Percentiles rank a stretch among this genome's conserved stretches.
Evolutionary conservation across 1,140 invertebrate species (phyloP).

Genomic region (Calephelis virginiensis): DNA sequence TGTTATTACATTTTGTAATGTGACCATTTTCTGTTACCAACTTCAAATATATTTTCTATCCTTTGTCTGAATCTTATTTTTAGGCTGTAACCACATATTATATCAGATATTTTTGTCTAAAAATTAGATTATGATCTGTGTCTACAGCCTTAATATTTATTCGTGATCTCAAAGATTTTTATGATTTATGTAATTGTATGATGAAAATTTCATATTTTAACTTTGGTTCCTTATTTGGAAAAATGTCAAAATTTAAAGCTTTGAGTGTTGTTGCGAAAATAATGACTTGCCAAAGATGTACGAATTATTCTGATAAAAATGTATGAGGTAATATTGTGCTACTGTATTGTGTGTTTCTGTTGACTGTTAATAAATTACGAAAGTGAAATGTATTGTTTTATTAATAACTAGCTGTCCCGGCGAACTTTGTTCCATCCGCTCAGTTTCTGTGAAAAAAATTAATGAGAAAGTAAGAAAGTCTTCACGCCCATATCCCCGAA

Average conservation of each 20-base stretch:
- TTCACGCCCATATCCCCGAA: too few relatives aligned
- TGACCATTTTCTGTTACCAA: conserved; percentile 6
- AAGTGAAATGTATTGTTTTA: conserved; percentile 17
- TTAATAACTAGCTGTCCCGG: neutral
- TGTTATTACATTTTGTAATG: neutral
- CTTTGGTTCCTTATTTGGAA: neutral
- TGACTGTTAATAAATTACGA: conserved; percentile 66
- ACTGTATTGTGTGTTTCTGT: conserved; percentile 53
- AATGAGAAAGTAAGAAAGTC: too few relatives aligned
- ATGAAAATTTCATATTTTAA: too few relatives aligned
- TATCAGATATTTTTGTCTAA: neutral
- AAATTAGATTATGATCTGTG: neutral
- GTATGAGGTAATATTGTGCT: conserved; percentile 47
- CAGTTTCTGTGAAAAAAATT: too few relatives aligned
- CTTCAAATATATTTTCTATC: neutral
- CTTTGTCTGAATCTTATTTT: neutral
- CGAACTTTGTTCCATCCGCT: too few relatives aligned
- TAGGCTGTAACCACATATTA: neutral
- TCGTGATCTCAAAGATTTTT: conserved; percentile 6
- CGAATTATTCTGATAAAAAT: conserved; percentile 45
- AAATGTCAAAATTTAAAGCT: conserved; percentile 21
- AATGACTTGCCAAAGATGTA: conserved; percentile 73
- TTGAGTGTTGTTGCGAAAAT: conserved; percentile 35
- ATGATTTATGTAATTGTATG: neutral
- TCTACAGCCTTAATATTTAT: conserved; percentile 5